phyloP scores from a whole-genome alignment of 1,140 invertebrate species.

The Drosophila pseudoananassae region DNA sequence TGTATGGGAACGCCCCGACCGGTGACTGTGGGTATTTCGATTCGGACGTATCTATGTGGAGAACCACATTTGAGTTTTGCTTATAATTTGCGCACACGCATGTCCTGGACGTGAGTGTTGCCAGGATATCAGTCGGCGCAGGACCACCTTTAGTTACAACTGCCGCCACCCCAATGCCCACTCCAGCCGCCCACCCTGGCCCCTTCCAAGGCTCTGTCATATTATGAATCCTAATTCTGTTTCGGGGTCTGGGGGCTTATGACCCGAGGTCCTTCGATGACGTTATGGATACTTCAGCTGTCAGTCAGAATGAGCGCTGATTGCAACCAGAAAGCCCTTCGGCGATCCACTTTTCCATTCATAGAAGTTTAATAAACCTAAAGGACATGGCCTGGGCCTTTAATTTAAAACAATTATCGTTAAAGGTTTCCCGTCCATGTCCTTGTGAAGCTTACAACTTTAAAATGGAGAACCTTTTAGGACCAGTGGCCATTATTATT shows the following conservation, averaged over 20 bases:
- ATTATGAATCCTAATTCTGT: slow-evolving; percentile 78
- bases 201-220: slow-evolving; percentile 56
- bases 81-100: slow-evolving; percentile 56
- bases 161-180: slow-evolving; percentile 5
- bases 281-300: slow-evolving; percentile 76
- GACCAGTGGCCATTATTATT: slow-evolving; percentile 29
- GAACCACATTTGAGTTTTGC: slow-evolving; percentile 68
- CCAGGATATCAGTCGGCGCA: slow-evolving; percentile 62
- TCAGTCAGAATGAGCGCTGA: slow-evolving; percentile 70
- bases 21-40: slow-evolving; percentile 5
- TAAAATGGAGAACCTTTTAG: slow-evolving; percentile 32
- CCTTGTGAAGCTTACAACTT: slow-evolving; percentile 22
- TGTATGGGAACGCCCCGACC: slow-evolving; percentile 26
- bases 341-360: background rate
- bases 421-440: background rate
- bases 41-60: slow-evolving; percentile 25
- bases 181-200: background rate
- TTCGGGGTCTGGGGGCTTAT: slow-evolving; percentile 25
- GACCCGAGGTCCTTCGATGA: slow-evolving; percentile 70
- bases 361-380: background rate
- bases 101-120: slow-evolving; percentile 35
- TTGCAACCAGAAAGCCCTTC: slow-evolving; percentile 41
- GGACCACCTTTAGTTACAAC: slow-evolving; percentile 52
- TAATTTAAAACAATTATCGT: background rate
- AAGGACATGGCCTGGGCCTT: background rate